phyloP scores from a whole-genome alignment of 2,888 invertebrate genomes.

The Apamea crenata region DNA sequence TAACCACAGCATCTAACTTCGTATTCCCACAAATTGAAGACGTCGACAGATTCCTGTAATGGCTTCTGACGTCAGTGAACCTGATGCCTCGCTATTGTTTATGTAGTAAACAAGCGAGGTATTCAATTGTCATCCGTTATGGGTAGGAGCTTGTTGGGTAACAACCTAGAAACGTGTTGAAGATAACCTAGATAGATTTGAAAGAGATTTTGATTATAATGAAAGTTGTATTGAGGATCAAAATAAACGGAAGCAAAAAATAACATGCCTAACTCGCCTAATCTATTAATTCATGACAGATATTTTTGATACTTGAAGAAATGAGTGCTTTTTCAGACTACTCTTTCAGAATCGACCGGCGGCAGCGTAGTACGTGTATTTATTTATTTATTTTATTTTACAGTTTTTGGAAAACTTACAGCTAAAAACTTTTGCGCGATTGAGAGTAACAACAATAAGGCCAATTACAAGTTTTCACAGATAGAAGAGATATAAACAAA shows the following conservation, averaged over 20 bases:
- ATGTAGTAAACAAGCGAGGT: slow-evolving; percentile 40
- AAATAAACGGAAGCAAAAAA: not conserved
- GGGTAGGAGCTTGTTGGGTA: slow-evolving; percentile 9
- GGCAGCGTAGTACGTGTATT: too few species aligned
- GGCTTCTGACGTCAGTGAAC: slow-evolving; percentile 48
- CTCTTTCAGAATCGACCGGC: too few species aligned
- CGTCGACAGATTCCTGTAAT: slow-evolving; percentile 37
- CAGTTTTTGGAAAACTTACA: too few species aligned
- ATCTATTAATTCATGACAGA: too few species aligned
- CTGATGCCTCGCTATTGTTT: slow-evolving; percentile 49
- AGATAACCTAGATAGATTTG: slow-evolving; percentile 27
- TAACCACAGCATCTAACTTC: slow-evolving; percentile 15
- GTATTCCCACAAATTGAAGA: slow-evolving; percentile 12
- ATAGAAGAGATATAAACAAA: too few species aligned
- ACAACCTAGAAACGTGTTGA: not conserved
- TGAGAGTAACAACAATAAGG: too few species aligned
- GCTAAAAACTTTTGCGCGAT: too few species aligned
- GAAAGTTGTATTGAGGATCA: not conserved
- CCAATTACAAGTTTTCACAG: too few species aligned
- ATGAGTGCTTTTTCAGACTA: too few species aligned
- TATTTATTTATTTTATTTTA: too few species aligned
- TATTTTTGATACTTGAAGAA: not conserved
- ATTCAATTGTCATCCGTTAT: slow-evolving; percentile 45
- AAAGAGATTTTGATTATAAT: not conserved
- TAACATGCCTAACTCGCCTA: not conserved